A percentile compares a stretch with the other conserved stretches of the same genome.
These are phyloP conservation scores for Corythornis madagascariensis DNA, from an alignment of 2,113 vertebrate species.

Conservation along the genomic window DNA sequence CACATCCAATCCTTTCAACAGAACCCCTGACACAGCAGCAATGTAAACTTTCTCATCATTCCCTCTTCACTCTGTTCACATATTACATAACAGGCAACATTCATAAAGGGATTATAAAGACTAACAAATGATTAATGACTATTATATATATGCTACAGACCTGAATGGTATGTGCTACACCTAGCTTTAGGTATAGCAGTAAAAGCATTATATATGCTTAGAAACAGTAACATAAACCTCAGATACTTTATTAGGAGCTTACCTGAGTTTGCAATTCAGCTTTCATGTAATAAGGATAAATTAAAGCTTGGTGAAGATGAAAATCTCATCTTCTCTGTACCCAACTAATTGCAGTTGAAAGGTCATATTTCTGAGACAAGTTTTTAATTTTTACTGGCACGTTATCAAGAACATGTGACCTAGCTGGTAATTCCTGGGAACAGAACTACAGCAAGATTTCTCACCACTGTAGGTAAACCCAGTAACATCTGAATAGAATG, in stretches of 20 bases:
- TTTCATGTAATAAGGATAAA: not conserved
- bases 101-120: slow-evolving; percentile 13
- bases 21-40: not conserved
- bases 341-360: not conserved
- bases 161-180: not conserved
- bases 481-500: not conserved
- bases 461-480: not conserved
- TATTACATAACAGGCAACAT: not conserved
- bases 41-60: not conserved
- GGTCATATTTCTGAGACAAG: not conserved
- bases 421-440: not conserved
- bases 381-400: not conserved
- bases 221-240: not conserved
- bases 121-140: not conserved
- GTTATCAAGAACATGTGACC: not conserved
- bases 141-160: not conserved
- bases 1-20: slow-evolving; percentile 6
- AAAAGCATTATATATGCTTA: not conserved
- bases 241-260: not conserved
- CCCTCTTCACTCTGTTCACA: not conserved
- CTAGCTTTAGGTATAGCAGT: not conserved
- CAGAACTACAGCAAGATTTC: not conserved
- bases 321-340: not conserved
- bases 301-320: not conserved
- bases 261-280: not conserved